These are phyloP conservation scores for Enteromius thamalakanensis DNA, from an alignment of 2,797 vertebrate species.

Conservation along the genomic window DNA sequence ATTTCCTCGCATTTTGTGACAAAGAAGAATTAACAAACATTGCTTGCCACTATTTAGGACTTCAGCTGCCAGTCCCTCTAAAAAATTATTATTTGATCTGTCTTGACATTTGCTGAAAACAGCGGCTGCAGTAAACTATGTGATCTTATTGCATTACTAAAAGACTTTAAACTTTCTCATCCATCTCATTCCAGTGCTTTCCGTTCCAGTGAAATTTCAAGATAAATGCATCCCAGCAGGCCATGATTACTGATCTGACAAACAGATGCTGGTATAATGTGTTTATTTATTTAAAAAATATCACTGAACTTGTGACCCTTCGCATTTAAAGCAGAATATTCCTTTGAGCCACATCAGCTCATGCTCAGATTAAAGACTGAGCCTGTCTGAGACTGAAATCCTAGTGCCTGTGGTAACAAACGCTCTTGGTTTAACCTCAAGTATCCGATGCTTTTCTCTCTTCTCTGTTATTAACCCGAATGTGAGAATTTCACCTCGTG, in stretches of 20 bases:
- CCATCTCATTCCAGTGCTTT: not conserved
- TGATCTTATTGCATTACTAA: conserved; percentile 14
- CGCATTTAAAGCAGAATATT: not conserved
- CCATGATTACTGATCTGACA: conserved; percentile 21
- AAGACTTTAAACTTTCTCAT: conserved; percentile 21
- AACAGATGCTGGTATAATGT: not conserved
- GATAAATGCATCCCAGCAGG: conserved; percentile 10
- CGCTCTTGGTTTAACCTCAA: conserved; percentile 20
- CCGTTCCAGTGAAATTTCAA: conserved; percentile 1
- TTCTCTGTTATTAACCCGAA: not conserved
- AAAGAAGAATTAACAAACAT: not conserved
- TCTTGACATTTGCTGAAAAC: not conserved
- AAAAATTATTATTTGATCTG: not conserved
- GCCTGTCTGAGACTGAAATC: not conserved
- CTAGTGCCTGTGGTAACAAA: not conserved
- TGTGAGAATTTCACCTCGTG: not conserved
- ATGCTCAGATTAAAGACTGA: conserved; percentile 24
- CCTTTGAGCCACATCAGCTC: not conserved
- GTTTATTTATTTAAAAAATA: not conserved
- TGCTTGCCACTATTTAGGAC: not conserved
- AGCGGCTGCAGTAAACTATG: not conserved
- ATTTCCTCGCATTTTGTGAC: not conserved
- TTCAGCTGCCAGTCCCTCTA: not conserved
- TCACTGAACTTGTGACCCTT: conserved; percentile 8
- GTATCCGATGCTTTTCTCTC: not conserved